Percentiles rank a stretch among this genome's conserved stretches.
Evolutionary conservation across 1,140 invertebrate species (phyloP).

Genomic region (Geopemphigus sp.): DNA sequence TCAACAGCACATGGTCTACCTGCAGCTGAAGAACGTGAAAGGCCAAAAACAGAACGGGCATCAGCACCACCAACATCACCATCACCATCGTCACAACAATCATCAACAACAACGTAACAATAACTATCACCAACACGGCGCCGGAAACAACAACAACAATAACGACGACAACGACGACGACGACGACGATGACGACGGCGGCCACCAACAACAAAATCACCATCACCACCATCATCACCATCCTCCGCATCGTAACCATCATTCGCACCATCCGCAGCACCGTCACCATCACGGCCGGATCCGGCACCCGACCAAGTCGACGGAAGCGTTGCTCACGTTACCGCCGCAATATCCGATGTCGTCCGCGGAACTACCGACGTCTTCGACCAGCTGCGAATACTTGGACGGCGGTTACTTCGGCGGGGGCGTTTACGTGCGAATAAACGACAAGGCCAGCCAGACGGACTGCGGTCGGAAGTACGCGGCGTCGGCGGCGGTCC

Average conservation of each 20-base stretch:
- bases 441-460: constrained; percentile 57
- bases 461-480: constrained; percentile 55
- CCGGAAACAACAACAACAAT: too few species aligned
- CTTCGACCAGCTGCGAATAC: constrained; percentile 67
- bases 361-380: constrained; percentile 56
- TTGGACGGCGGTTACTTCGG: constrained; percentile 57
- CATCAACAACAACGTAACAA: not conserved
- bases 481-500: constrained; percentile 54
- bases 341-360: constrained; percentile 64
- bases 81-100: not conserved
- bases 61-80: constrained; percentile 43
- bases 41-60: constrained; percentile 27
- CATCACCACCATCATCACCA: not conserved
- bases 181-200: not conserved
- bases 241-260: not conserved
- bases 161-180: not conserved
- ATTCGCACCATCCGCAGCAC: not conserved
- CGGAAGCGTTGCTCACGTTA: constrained; percentile 69
- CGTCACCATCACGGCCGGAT: constrained; percentile 16
- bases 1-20: constrained; percentile 46
- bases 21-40: constrained; percentile 30
- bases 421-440: constrained; percentile 51
- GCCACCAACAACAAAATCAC: constrained; percentile 36
- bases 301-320: constrained; percentile 67
- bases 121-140: constrained; percentile 1